Conservation (phyloP, 2,113 vertebrate genomes). For the Neomonachus schauinslandi region DNA sequence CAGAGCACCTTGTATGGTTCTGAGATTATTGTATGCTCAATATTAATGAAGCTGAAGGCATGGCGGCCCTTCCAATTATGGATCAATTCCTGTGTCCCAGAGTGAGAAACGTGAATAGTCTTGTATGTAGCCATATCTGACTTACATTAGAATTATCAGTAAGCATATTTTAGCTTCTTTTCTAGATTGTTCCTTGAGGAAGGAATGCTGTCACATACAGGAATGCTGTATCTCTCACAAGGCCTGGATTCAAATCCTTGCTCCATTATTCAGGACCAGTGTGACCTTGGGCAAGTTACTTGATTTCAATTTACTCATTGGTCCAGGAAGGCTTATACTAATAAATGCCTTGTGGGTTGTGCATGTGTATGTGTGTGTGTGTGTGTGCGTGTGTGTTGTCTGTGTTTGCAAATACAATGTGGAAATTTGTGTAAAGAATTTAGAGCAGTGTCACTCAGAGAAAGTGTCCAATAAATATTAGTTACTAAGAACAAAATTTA, state of each 20-base stretch:
- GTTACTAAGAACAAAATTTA: not conserved
- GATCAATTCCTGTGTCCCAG: not conserved
- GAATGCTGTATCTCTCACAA: not conserved
- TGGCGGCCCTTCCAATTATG: not conserved
- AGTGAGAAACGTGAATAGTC: not conserved
- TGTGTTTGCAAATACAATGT: not conserved
- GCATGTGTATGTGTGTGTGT: fast-evolving
- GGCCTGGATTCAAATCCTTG: not conserved
- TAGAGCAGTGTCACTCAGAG: not conserved
- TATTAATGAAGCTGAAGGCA: not conserved
- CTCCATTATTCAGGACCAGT: not conserved
- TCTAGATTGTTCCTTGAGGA: not conserved
- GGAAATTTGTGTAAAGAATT: not conserved
- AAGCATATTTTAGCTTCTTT: not conserved
- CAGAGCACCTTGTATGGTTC: not conserved
- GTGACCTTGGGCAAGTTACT: not conserved
- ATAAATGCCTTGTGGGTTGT: not conserved
- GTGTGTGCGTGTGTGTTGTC: not conserved
- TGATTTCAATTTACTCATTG: not conserved
- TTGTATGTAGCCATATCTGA: not conserved
- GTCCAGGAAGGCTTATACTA: not conserved
- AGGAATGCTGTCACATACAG: not conserved
- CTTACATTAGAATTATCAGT: not conserved
- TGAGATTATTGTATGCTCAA: not conserved
- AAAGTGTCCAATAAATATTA: not conserved